Evolutionary conservation across 2,888 invertebrate species (phyloP), one percentile per base, ranked within the genome.

Genomic region (Pollenia angustigena): DNA sequence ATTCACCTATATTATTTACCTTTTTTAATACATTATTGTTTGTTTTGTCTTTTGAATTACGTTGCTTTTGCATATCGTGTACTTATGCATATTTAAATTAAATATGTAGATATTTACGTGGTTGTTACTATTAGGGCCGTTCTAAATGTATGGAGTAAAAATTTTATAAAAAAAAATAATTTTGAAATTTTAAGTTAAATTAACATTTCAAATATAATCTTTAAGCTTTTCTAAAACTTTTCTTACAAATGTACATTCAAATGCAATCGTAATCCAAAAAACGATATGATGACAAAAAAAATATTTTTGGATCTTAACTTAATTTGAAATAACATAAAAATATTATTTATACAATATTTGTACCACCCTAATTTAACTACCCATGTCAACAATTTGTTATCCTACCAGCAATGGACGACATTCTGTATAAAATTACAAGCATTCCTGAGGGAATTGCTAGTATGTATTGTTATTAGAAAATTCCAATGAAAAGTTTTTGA

Each of bases 1-100:
- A 32, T 62, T 23, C 23, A 81, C 52, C 50, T 44, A 46, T 66
- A 23, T 81, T 71, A 75, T 85, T 71, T 85, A 81, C 50, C 54
- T 56, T 16, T 58, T 44, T 58, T 48, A 12, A 58, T 50, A 60
- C 12, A 44, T 54, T 14, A 71, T 54, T 56, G 10, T 71, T 71
- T 56, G 12, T 48, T 66, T 48, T 58, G 32, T 16, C 16, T n/a
- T 62, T 42, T 42, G 16, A n/a, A 42, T 62, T 16, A 16, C 16
- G 42, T 62, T 62, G 42, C 62, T 62, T 62, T 9, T 62, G 42
- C 40, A 16, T 16, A 16, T 62, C 42, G 32, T 32, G 32, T 32
- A 32, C 32, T 64, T 46, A 64, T 64, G 44, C 64, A 46, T 64
- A 46, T 64, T 9, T 44, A 64, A 16, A 32, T 7, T 56, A 56